Evolutionary conservation across 2,113 vertebrate genomes (phyloP).

Genomic region (Macrotus californicus): DNA sequence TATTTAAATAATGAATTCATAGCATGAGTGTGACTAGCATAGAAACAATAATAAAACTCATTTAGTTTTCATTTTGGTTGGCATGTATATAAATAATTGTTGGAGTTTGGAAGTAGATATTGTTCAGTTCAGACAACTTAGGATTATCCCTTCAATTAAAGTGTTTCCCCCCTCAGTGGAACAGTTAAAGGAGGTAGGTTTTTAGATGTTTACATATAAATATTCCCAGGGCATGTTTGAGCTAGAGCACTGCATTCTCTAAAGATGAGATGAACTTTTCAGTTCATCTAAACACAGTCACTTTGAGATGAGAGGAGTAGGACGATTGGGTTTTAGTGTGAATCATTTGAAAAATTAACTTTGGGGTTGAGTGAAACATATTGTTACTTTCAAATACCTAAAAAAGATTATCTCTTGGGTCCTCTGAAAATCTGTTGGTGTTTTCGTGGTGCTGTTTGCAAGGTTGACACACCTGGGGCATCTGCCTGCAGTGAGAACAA

Average conservation of each 20-base stretch:
- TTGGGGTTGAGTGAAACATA: not conserved
- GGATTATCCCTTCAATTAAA: slow-evolving; percentile 29
- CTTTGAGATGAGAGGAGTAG: not conserved
- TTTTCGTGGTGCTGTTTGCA: slow-evolving; percentile 11
- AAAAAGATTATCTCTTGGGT: not conserved
- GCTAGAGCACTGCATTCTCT: not conserved
- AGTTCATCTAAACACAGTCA: not conserved
- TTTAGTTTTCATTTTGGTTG: slow-evolving; percentile 4
- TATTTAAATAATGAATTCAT: slow-evolving; percentile 14
- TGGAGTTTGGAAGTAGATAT: not conserved
- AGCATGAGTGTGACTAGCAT: not conserved
- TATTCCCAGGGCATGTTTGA: not conserved
- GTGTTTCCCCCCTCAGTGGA: not conserved
- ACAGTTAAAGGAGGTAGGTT: not conserved
- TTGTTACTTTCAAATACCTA: not conserved
- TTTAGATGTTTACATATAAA: slow-evolving; percentile 45
- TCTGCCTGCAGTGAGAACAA: not conserved
- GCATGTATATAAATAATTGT: not conserved
- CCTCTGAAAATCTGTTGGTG: not conserved
- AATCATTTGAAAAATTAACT: slow-evolving; percentile 24
- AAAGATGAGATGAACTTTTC: not conserved
- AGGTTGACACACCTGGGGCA: not conserved
- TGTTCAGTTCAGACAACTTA: not conserved
- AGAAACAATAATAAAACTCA: not conserved
- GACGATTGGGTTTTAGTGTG: not conserved